These are phyloP conservation scores for Sebastes nivosus DNA, from an alignment of 2,797 vertebrate species.

Conservation along the genomic window DNA sequence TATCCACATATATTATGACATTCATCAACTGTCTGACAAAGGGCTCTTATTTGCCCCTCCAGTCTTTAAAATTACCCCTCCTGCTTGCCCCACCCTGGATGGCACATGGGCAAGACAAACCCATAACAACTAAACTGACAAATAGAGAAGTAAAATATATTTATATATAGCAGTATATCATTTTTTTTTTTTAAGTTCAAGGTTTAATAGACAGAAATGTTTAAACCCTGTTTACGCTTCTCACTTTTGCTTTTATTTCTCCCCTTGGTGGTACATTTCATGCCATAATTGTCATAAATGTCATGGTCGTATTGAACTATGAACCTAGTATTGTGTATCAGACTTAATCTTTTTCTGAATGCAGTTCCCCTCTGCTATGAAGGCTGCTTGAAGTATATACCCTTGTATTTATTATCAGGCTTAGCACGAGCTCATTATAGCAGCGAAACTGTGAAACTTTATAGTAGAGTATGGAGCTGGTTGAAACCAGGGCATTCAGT, in stretches of 20 bases:
- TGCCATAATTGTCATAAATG: background rate
- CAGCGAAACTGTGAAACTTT: background rate
- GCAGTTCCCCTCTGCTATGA: background rate
- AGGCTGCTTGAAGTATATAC: background rate
- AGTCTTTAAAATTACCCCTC: no score
- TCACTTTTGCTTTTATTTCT: background rate
- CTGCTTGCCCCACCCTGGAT: no score
- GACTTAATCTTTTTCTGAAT: background rate
- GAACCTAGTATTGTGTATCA: background rate
- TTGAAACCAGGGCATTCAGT: background rate
- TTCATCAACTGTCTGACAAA: no score
- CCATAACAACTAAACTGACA: no score
- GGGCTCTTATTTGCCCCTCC: no score
- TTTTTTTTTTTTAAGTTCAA: no score
- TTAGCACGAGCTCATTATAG: background rate
- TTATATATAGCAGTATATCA: no score
- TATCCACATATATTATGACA: background rate
- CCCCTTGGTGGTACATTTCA: background rate
- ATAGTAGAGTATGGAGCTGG: background rate
- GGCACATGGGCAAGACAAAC: no score
- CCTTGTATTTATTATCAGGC: background rate
- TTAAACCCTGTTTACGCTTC: no score
- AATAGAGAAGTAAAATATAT: no score
- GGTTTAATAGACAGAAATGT: background rate
- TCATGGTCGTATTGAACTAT: background rate